Evolutionary conservation across 2,888 invertebrate genomes (phyloP), one percentile per base, ranked within the genome.

Genomic region (Nemapogon koenigi): DNA sequence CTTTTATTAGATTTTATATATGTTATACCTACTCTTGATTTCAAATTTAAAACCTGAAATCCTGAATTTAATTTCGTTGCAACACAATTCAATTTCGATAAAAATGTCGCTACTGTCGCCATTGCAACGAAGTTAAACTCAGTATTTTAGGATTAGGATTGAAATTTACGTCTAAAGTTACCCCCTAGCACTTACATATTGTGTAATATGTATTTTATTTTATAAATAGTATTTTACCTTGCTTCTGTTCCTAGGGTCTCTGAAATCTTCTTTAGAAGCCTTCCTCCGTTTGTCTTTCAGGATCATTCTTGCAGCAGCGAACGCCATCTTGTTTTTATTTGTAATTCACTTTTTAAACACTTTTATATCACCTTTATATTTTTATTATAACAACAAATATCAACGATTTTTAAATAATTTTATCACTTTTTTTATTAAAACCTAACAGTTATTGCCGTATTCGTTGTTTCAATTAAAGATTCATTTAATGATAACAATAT

Each of bases 261-360:
- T 79, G 71, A 87, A 89, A 65, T 90, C 90, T 60, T 90, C 90
- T 59, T 89, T 90, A 38, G 90, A 90, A 35, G 89, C 81, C 82
- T 90, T 90, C 58, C 90, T 80, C 51, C 90, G 69, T 61, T 89
- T 90, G 68, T 90, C 90, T 75, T 90, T 90, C 50, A 90, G 78
- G 55, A 90, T 90, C 90, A 90, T 90, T 38, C 90, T 84, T 38
- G 90, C 90, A 30, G 90, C 90, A 32, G 90, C 90, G 62, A 90
- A 90, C 65, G 90, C 90, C 90, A 90, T 90, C 19, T 33, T 33
- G 11, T 19, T 19, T 30, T 30, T 11, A 7, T 30, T 30, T 30
- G n/a, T n/a, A n/a, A n/a, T n/a, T n/a, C n/a, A n/a, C 22, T 22
- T 22, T 39, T 38, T 22, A 37, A 15, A 25, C 35, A 6, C 27